Evolutionary conservation across 2,888 invertebrate genomes (phyloP).

Genomic region (Patella depressa): DNA sequence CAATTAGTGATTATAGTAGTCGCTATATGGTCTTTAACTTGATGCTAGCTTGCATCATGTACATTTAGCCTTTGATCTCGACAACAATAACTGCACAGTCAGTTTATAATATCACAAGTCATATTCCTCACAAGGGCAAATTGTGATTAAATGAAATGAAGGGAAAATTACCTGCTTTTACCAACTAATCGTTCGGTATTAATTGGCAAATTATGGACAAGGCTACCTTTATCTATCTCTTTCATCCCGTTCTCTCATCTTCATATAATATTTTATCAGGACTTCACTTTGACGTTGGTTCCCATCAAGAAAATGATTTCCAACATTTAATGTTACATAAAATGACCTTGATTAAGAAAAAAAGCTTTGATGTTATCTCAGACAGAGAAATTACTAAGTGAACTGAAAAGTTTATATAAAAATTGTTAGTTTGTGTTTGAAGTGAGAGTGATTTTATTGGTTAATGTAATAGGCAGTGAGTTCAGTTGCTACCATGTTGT

Average conservation of each 20-base stretch:
- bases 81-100: constrained; percentile 19
- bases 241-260: neutral
- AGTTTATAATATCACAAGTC: neutral
- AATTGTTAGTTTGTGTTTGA: neutral
- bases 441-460: neutral
- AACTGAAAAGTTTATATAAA: constrained; percentile 11
- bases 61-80: constrained; percentile 27
- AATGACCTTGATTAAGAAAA: constrained; percentile 8
- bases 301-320: too few relatives aligned
- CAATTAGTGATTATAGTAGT: constrained; percentile 27
- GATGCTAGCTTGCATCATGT: constrained; percentile 20
- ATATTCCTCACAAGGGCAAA: neutral
- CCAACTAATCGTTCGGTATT: constrained; percentile 21
- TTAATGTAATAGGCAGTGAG: neutral
- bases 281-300: too few relatives aligned
- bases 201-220: constrained; percentile 12
- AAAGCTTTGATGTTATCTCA: neutral
- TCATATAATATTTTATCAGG: constrained; percentile 8
- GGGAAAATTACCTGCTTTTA: constrained; percentile 20
- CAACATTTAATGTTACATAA: neutral
- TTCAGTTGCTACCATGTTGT: too few relatives aligned
- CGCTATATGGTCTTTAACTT: constrained; percentile 19
- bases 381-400: constrained; percentile 9
- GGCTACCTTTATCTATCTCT: neutral
- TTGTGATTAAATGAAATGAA: constrained; percentile 10